Evolutionary conservation across 2,888 invertebrate species (phyloP).

Genomic region (Nasonia oneida): DNA sequence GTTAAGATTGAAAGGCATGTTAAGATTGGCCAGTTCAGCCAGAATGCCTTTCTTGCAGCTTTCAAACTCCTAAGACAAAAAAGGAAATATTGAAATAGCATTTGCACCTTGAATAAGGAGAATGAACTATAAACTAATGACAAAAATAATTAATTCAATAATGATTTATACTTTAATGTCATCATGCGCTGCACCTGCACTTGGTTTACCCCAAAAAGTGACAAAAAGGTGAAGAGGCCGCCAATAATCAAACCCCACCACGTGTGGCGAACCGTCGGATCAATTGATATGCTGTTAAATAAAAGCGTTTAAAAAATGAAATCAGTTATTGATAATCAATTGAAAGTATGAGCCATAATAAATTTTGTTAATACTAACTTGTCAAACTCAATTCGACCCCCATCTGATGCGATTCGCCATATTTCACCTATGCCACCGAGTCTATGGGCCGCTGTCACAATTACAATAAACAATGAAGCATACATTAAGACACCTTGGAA

Average conservation of each 20-base stretch:
- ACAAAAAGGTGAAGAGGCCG: slow-evolving; percentile 89
- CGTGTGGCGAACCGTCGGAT: slow-evolving; percentile 91
- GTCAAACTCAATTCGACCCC: slow-evolving; percentile 86
- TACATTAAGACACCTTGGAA: slow-evolving; percentile 93
- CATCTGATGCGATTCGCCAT: slow-evolving; percentile 85
- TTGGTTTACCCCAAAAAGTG: slow-evolving; percentile 93
- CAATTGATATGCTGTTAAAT: slow-evolving; percentile 74
- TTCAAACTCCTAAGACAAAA: slow-evolving; percentile 81
- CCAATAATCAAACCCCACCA: slow-evolving; percentile 91
- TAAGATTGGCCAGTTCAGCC: slow-evolving; percentile 91
- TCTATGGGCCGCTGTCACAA: slow-evolving; percentile 86
- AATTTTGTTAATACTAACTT: slow-evolving; percentile 80
- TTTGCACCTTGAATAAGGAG: not conserved
- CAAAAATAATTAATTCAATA: slow-evolving; percentile 1
- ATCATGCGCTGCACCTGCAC: slow-evolving; percentile 89
- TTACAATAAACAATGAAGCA: slow-evolving; percentile 88
- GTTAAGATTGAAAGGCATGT: slow-evolving; percentile 87
- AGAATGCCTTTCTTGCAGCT: slow-evolving; percentile 86
- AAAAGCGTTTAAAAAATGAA: slow-evolving; percentile 40
- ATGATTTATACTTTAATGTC: slow-evolving; percentile 81
- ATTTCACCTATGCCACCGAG: slow-evolving; percentile 86
- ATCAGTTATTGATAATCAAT: not conserved
- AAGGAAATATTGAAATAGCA: not conserved
- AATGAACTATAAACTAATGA: not conserved
- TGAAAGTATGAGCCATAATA: not conserved